Evolutionary conservation across 2,888 invertebrate species (phyloP).

Genomic region (Nomada fabriciana): DNA sequence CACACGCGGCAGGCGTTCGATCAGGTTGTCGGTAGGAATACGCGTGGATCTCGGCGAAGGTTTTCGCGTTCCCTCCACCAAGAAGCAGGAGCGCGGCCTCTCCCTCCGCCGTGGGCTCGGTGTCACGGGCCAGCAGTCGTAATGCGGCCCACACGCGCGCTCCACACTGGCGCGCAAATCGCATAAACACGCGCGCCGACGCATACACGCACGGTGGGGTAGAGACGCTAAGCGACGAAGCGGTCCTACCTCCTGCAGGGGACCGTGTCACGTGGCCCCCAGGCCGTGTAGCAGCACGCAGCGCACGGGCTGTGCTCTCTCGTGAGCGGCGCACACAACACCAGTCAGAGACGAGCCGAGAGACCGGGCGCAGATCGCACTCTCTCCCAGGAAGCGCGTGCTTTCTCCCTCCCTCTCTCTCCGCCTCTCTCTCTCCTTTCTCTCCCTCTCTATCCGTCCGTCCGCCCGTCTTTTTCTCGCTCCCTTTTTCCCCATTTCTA

Average conservation of each 20-base stretch:
- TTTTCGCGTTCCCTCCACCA: conserved; percentile 15
- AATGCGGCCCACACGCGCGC: conserved; percentile 72
- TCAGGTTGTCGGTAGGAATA: conserved; percentile 28
- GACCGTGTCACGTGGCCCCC: conserved; percentile 83
- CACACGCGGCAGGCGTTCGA: conserved; percentile 19
- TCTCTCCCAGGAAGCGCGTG: conserved; percentile 71
- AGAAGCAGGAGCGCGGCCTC: conserved; percentile 16
- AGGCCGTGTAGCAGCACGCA: conserved; percentile 72
- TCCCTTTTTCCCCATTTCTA: conserved; percentile 32
- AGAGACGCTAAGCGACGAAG: conserved; percentile 53
- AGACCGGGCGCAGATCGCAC: conserved; percentile 78
- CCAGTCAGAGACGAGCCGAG: conserved; percentile 82
- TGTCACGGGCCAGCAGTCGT: conserved; percentile 60
- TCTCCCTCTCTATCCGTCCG: conserved; percentile 26
- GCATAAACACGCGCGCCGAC: conserved; percentile 73
- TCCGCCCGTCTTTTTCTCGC: conserved; percentile 12
- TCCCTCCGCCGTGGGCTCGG: conserved; percentile 49
- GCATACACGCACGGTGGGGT: conserved; percentile 55
- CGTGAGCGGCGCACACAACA: conserved; percentile 79
- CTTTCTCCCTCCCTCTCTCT: conserved; percentile 71
- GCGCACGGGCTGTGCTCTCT: conserved; percentile 76
- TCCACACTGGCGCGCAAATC: conserved; percentile 65
- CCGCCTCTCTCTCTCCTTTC: conserved; percentile 39
- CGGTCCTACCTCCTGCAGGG: conserved; percentile 83
- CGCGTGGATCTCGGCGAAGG: conserved; percentile 13